These are phyloP conservation scores for Acrobasis repandana DNA, from an alignment of 2,888 invertebrate species.

Conservation along the genomic window DNA sequence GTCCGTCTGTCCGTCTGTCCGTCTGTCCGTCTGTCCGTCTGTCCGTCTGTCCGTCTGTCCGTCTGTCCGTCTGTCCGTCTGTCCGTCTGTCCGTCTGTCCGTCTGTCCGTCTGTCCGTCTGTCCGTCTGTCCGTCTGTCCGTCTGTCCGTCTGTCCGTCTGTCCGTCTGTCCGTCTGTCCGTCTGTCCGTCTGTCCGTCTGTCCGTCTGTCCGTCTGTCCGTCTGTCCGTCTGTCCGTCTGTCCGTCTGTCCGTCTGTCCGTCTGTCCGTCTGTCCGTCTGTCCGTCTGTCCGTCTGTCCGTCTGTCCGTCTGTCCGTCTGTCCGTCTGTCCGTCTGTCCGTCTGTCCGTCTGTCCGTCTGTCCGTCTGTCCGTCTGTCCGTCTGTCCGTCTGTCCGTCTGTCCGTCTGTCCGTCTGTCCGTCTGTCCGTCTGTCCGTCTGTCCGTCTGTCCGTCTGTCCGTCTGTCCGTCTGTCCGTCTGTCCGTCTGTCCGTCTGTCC, in stretches of 20 bases:
- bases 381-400: neutral
- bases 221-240: conserved; percentile 3
- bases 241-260: conserved; percentile 3
- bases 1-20: too few relatives aligned
- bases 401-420: conserved; percentile 11
- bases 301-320: conserved; percentile 1
- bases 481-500: conserved; percentile 2
- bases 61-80: too few relatives aligned
- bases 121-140: neutral
- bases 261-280: conserved; percentile 1
- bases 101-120: conserved; percentile 35
- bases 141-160: neutral
- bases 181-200: conserved; percentile 1
- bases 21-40: too few relatives aligned
- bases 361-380: conserved; percentile 5
- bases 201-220: conserved; percentile 7
- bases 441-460: conserved; percentile 9
- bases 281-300: conserved; percentile 4
- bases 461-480: conserved; percentile 9
- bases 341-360: conserved; percentile 3
- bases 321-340: conserved; percentile 6
- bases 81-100: conserved; percentile 14
- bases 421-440: conserved; percentile 8
- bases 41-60: too few relatives aligned
- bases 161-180: neutral